phyloP scores from a whole-genome alignment of 1,140 invertebrate genomes.

The Drosophila chauvacae region DNA sequence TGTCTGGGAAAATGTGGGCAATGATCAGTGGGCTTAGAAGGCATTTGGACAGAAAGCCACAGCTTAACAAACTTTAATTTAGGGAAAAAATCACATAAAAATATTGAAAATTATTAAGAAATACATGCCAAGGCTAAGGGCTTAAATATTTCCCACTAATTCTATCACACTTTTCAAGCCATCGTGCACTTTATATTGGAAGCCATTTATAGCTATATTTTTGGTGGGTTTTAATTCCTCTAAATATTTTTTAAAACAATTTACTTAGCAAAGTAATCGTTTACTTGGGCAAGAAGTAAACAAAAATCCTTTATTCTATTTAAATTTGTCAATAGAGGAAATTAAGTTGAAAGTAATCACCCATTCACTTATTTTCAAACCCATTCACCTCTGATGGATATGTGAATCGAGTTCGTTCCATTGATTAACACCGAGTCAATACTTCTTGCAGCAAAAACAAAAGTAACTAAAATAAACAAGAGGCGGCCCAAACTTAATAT shows the following conservation, averaged over 20 bases:
- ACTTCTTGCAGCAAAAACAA: constrained; percentile 8
- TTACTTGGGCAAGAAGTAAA: too few species aligned
- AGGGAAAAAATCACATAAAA: neutral
- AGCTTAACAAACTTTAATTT: neutral
- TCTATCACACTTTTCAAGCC: neutral
- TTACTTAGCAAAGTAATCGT: neutral
- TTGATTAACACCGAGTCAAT: constrained; percentile 9
- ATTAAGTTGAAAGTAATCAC: too few species aligned
- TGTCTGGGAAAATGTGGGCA: neutral
- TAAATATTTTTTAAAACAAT: neutral
- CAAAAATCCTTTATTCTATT: neutral
- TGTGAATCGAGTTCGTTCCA: constrained; percentile 5
- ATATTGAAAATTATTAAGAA: neutral
- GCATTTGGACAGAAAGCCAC: neutral
- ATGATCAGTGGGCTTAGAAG: neutral
- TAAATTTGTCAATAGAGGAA: neutral
- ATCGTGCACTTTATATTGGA: neutral
- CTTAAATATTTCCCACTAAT: neutral
- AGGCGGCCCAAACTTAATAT: constrained; percentile 49
- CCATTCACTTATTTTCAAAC: neutral
- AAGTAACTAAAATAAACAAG: constrained; percentile 61
- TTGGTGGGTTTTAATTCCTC: neutral
- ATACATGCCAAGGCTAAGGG: too few species aligned
- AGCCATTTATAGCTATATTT: neutral
- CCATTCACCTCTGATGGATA: neutral